phyloP scores from a whole-genome alignment of 2,888 invertebrate species.

The Anorthoa munda region DNA sequence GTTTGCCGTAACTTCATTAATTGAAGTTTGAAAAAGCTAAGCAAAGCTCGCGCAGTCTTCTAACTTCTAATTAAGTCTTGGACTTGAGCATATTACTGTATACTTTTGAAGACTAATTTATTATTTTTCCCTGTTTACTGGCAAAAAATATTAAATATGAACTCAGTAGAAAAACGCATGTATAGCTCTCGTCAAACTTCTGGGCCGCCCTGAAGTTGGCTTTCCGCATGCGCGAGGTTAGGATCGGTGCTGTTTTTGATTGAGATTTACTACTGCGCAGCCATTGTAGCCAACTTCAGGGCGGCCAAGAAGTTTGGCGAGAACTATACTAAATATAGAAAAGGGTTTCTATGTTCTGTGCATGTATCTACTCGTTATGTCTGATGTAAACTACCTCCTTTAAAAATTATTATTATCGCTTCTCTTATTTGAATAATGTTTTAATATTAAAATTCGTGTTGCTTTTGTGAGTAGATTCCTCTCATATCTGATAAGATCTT shows the following conservation, averaged over 20 bases:
- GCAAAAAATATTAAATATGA: neutral
- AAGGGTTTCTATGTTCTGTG: too few species aligned
- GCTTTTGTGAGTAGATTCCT: conserved; percentile 25
- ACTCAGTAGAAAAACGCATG: neutral
- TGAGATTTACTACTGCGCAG: too few species aligned
- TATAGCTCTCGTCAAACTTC: too few species aligned
- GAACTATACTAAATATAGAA: too few species aligned
- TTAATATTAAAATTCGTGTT: conserved; percentile 14
- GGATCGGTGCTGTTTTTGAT: too few species aligned
- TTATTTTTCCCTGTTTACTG: neutral
- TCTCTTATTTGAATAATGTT: conserved; percentile 2
- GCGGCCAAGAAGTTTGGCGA: too few species aligned
- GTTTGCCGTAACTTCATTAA: neutral
- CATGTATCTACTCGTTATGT: neutral
- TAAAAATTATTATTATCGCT: conserved; percentile 9
- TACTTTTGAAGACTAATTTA: neutral
- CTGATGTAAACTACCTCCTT: neutral
- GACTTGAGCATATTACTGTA: neutral
- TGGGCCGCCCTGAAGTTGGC: too few species aligned
- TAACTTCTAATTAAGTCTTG: neutral
- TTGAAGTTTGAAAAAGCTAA: neutral
- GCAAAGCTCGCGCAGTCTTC: neutral
- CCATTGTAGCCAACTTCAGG: too few species aligned
- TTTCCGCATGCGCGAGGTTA: too few species aligned
- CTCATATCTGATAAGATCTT: conserved; percentile 63